phyloP scores from a whole-genome alignment of 2,797 vertebrate species.

The Danio jaintianensis region DNA sequence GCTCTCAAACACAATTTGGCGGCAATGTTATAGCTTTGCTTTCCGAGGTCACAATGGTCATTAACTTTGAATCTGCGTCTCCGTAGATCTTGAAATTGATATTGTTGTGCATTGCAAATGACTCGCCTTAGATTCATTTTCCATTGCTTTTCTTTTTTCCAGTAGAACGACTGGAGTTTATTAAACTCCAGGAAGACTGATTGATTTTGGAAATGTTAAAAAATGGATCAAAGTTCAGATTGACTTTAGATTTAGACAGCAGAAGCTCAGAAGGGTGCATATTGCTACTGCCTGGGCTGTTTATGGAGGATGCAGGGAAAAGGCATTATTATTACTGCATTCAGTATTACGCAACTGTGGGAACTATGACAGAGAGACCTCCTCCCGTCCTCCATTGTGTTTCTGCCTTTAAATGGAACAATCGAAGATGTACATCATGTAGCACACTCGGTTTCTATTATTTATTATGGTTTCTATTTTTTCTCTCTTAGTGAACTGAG shows the following conservation, averaged over 20 bases:
- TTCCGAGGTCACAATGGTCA: slow-evolving; percentile 45
- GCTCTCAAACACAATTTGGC: slow-evolving; percentile 45
- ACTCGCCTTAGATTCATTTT: slow-evolving; percentile 33
- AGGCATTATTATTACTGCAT: slow-evolving; percentile 20
- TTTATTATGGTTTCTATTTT: no score
- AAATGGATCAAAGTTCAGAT: slow-evolving; percentile 44
- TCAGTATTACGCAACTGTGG: not conserved
- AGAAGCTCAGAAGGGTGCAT: slow-evolving; percentile 20
- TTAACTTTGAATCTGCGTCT: slow-evolving; percentile 49
- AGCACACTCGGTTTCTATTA: slow-evolving; percentile 2
- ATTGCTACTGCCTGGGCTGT: slow-evolving; percentile 11
- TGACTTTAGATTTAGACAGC: slow-evolving; percentile 27
- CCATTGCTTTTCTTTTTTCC: slow-evolving; percentile 9
- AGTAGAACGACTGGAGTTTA: slow-evolving; percentile 14
- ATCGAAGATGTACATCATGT: not conserved
- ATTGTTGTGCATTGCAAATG: slow-evolving; percentile 48
- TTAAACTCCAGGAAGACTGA: slow-evolving; percentile 37
- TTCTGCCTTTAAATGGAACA: slow-evolving; percentile 21
- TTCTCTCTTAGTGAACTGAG: not conserved
- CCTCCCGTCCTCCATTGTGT: slow-evolving; percentile 16
- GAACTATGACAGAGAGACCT: not conserved
- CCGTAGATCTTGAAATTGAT: slow-evolving; percentile 30
- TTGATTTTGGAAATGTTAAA: slow-evolving; percentile 43
- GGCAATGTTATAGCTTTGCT: slow-evolving; percentile 31
- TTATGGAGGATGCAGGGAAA: slow-evolving; percentile 12